These are phyloP conservation scores for Lepidocyrtinus sp. DNA, from an alignment of 2,888 invertebrate genomes.

Conservation along the genomic window DNA sequence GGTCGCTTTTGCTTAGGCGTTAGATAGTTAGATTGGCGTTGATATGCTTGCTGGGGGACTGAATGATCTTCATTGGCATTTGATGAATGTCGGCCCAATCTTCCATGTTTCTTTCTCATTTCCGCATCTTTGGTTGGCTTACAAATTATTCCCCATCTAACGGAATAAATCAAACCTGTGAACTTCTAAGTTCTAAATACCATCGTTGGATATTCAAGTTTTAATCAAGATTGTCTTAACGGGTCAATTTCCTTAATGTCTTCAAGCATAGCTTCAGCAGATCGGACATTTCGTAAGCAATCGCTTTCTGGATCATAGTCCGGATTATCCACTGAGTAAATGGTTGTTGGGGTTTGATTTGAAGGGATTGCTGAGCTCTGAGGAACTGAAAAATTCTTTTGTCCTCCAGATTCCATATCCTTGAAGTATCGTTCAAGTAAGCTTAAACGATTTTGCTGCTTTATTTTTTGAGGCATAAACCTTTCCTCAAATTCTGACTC, in stretches of 20 bases:
- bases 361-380: too few species aligned
- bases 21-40: neutral
- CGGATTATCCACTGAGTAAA: neutral
- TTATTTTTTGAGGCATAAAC: conserved; percentile 14
- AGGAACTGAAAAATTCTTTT: neutral
- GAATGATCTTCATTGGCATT: neutral
- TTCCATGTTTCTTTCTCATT: conserved; percentile 18
- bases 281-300: conserved; percentile 19
- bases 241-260: conserved; percentile 47
- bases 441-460: conserved; percentile 36
- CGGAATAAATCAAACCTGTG: neutral
- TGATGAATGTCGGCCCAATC: neutral
- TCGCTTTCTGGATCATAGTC: conserved; percentile 29
- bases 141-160: conserved; percentile 43
- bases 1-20: neutral
- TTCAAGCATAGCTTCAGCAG: neutral
- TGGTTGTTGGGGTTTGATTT: neutral
- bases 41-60: neutral
- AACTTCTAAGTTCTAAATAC: too few species aligned
- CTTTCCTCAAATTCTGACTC: conserved; percentile 23
- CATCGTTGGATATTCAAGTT: too few species aligned
- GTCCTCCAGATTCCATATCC: conserved; percentile 31
- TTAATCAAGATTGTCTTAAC: conserved; percentile 21
- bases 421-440: conserved; percentile 32
- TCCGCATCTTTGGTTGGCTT: neutral